Evolutionary conservation across 2,113 vertebrate genomes (phyloP), one percentile per base, ranked within the genome.

Genomic region (Oplegnathus fasciatus): DNA sequence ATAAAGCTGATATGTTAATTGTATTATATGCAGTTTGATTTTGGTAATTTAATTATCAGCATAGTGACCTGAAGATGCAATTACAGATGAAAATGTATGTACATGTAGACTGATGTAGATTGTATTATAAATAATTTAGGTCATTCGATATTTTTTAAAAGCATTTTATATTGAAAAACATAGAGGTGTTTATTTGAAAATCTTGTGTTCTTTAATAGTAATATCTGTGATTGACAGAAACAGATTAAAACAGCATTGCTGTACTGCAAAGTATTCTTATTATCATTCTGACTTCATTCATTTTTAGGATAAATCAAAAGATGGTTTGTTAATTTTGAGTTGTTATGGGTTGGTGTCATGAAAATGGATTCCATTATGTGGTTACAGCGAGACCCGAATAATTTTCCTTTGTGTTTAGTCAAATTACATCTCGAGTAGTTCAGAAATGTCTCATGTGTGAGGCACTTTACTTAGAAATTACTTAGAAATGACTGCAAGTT

Each of bases 391-490:
- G n/a, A 40, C 0, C 24, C 58, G 64, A 88, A 22, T 82, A 13
- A 75, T 46, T 70, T 74, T 37, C 50, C 52, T 28, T 78, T 18
- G n/a, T 9, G 8, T 75, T 78, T 11, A 60, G 26, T 77, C 40
- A 88, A 55, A 84, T 55, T 46, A 55, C 3, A 46, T 26, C 40
- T 34, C 9, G 22, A 48, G 6, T 6, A 48, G 54, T 62, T 64
- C 46, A 64, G 54, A 84, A 13, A 57, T 73, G 67, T 44, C 22
- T 77, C 61, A 77, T 5, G 13, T 6, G 4, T 11, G 15, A 50
- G 13, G 13, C 3, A 17, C 28, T n/a, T 84, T 80, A 76, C 66
- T 32, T 32, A 74, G 75, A 82, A 78, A 5, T 84, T 80, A 76
- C 66, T 32, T 32, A 74, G 75, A 82, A 78, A 5, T 60, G 11